Evolutionary conservation across 1,140 invertebrate species (phyloP).

Genomic region (Lineus longissimus): DNA sequence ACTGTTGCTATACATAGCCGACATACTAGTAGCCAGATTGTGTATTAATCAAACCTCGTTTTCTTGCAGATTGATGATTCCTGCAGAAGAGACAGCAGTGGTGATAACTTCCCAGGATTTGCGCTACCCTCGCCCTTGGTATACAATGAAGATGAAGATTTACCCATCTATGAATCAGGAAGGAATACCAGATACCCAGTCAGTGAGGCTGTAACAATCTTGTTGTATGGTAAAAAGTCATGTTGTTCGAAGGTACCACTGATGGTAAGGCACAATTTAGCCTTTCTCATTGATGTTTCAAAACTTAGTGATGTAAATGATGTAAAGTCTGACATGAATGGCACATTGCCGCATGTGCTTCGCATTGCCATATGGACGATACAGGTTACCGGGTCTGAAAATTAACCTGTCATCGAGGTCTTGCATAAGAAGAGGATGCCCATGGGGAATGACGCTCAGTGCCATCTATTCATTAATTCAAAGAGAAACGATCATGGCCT

Average conservation of each 20-base stretch:
- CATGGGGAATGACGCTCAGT: background rate
- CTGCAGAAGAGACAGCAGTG: too few relatives aligned
- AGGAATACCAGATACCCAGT: background rate
- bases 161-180: background rate
- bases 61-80: too few relatives aligned
- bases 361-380: background rate
- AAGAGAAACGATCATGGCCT: background rate
- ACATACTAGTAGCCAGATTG: too few relatives aligned
- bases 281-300: background rate
- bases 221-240: background rate
- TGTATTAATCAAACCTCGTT: too few relatives aligned
- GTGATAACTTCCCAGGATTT: too few relatives aligned
- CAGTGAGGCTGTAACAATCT: background rate
- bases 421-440: background rate
- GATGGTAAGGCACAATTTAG: background rate
- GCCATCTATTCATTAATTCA: background rate
- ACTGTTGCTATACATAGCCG: too few relatives aligned
- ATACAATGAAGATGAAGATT: background rate
- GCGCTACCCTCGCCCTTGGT: too few relatives aligned
- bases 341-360: background rate
- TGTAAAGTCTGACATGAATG: conserved; percentile 3
- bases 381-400: background rate
- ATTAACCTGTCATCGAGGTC: background rate
- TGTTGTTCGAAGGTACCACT: background rate
- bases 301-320: background rate